These are phyloP conservation scores for Clytia hemisphaerica DNA, from an alignment of 30 jellyfish, hydroid and myxozoan species.

Conservation along the genomic window DNA sequence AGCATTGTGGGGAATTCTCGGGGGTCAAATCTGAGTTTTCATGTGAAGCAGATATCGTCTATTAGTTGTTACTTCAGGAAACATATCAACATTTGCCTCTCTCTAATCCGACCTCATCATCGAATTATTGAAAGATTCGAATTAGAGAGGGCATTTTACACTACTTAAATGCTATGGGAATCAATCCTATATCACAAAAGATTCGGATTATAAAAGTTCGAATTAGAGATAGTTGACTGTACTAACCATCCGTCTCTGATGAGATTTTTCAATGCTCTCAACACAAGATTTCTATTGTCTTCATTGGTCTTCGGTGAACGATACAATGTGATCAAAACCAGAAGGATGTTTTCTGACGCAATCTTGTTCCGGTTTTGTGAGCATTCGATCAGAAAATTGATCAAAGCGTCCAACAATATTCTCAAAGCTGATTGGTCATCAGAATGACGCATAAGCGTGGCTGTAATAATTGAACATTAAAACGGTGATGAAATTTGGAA, in stretches of 20 bases:
- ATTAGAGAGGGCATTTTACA: too few relatives aligned
- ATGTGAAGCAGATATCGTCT: too few relatives aligned
- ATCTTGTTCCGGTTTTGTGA: neutral
- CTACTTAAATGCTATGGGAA: too few relatives aligned
- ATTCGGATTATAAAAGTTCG: too few relatives aligned
- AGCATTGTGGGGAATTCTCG: too few relatives aligned
- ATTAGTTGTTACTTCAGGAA: too few relatives aligned
- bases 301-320: neutral
- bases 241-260: slow-evolving; percentile 13
- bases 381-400: neutral
- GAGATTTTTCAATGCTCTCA: slow-evolving; percentile 8
- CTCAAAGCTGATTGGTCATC: neutral
- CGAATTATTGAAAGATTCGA: neutral
- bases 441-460: neutral
- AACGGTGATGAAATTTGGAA: neutral
- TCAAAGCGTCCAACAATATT: neutral
- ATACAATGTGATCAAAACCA: neutral
- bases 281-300: neutral
- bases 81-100: neutral
- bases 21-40: too few relatives aligned
- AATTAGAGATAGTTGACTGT: too few relatives aligned
- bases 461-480: neutral
- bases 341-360: neutral
- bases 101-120: neutral
- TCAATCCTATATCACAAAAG: too few relatives aligned